These are phyloP conservation scores for Andrena praecox DNA, from an alignment of 2,888 invertebrate species.

Conservation along the genomic window DNA sequence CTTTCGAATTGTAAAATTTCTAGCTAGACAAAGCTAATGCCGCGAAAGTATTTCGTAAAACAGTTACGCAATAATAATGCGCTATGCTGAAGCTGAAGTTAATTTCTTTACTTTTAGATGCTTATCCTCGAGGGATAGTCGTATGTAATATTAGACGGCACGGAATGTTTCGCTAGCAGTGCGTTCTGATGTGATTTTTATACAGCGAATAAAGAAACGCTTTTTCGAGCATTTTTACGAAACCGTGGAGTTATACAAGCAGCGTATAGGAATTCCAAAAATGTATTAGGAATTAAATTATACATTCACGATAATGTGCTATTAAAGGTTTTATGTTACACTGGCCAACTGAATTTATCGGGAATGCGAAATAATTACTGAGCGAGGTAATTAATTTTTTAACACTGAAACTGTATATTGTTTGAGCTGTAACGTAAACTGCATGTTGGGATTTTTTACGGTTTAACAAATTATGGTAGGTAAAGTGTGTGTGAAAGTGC, in stretches of 20 bases:
- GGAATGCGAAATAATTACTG: too few species aligned
- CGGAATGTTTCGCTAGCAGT: constrained; percentile 18
- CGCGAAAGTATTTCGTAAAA: constrained; percentile 16
- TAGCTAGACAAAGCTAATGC: background rate
- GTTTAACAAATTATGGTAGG: too few species aligned
- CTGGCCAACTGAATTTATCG: background rate
- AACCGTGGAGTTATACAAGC: background rate
- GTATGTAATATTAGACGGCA: background rate
- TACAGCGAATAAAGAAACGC: background rate
- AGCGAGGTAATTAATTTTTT: too few species aligned
- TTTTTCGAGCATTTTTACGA: constrained; percentile 14
- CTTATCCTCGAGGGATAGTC: constrained; percentile 23
- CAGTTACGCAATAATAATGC: constrained; percentile 23
- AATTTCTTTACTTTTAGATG: constrained; percentile 32
- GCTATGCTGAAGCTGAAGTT: constrained; percentile 4
- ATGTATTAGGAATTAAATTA: constrained; percentile 4
- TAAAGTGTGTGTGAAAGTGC: too few species aligned
- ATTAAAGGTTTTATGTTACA: background rate
- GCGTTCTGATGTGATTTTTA: constrained; percentile 3
- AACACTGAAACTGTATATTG: too few species aligned
- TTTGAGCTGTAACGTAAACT: too few species aligned
- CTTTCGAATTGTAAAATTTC: background rate
- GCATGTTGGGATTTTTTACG: too few species aligned
- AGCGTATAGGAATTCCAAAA: background rate
- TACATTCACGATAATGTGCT: background rate